Base-by-base conservation (phyloP, 2,797 vertebrate species). In the Podargus strigoides region DNA sequence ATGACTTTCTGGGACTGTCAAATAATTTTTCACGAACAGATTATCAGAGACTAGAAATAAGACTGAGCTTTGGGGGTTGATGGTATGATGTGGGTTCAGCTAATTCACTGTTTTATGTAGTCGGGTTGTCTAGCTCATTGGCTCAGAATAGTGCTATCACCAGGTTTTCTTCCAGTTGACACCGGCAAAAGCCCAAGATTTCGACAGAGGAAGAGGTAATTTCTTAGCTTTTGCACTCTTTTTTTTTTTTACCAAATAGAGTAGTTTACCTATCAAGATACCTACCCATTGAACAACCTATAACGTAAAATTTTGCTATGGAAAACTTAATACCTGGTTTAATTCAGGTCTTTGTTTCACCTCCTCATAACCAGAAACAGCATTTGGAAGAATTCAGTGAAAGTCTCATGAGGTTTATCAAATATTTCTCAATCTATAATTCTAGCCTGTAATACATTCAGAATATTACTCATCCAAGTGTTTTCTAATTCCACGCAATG, bases 381-480 rank as follows among this genome's bases (percentile, higher is more conserved):
- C 75, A 86, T 89, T 88, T 94, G 88, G 79, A 97, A 95, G 58
- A 96, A 93, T 85, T 96, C 88, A 94, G 85, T 78, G 63, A 93
- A 95, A 96, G 62, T 50, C 87, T 96, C 90, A 60, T 53, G 89
- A 96, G 90, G 74, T 96, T 97, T 95, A 95, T 87, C 87, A 95
- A 95, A 90, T 85, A 94, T 87, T 93, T 94, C 87, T 83, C 80
- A 89, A 87, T 96, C 78, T 93, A 88, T 96, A 94, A 96, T 91
- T 97, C 92, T 96, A 97, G 49, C 55, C 64, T 78, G 75, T 87
- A 96, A 96, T 92, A 68, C 76, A 93, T 92, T 95, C 95, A 87
- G 84, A 93, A 91, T 72, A 90, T 87, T 87, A 96, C 90, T 95
- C 75, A 89, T 67, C 94, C 85, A 86, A 95, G 84, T 92, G 75